Conservation (phyloP, 2,888 invertebrate genomes). For the Hymenopus coronatus region DNA sequence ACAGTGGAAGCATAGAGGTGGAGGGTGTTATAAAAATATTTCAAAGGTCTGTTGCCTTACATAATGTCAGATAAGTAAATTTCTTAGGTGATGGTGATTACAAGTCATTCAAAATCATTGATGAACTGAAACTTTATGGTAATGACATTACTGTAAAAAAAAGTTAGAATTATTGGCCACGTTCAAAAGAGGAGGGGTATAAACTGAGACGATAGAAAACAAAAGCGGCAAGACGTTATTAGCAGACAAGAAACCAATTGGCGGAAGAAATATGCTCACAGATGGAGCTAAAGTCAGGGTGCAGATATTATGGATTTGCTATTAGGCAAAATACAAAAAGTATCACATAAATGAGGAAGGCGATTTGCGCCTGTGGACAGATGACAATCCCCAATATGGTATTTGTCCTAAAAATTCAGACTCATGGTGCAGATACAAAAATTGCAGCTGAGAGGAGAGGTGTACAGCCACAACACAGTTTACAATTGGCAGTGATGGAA, state of each 20-base stretch:
- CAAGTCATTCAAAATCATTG: neutral
- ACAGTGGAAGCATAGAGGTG: no score
- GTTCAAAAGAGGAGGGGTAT: constrained; percentile 11
- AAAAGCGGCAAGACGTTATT: neutral
- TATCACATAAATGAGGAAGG: neutral
- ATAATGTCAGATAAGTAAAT: neutral
- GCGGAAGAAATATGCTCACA: neutral
- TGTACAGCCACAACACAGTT: no score
- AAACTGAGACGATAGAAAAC: no score
- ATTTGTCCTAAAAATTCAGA: neutral
- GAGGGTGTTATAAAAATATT: neutral
- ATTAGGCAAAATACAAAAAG: constrained; percentile 8
- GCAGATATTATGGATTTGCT: neutral
- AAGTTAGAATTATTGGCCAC: neutral
- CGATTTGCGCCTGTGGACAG: neutral
- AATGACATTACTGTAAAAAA: neutral
- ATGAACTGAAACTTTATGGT: constrained; percentile 7
- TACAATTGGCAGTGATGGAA: neutral
- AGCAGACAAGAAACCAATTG: neutral
- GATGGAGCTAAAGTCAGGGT: neutral
- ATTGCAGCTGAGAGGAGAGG: no score
- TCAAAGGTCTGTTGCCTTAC: neutral
- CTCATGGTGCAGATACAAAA: constrained; percentile 14
- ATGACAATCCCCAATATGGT: neutral
- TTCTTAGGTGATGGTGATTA: neutral